Conservation (phyloP, 2,797 vertebrate species). For the Hozukius guyotensis region DNA sequence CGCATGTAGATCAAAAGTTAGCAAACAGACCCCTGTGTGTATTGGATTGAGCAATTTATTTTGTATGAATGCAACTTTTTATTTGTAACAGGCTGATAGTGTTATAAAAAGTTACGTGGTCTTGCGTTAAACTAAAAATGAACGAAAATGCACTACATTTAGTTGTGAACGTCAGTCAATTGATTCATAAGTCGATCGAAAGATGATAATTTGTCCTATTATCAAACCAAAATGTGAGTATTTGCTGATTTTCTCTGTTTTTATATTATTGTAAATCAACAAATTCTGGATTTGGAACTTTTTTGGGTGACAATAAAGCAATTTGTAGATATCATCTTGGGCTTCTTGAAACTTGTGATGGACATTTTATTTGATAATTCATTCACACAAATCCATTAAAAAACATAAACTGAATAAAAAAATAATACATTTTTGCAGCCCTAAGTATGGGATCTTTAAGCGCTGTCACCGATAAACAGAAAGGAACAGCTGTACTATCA, state of each 20-base stretch:
- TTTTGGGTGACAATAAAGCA: background rate
- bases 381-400: background rate
- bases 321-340: background rate
- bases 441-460: background rate
- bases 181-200: background rate
- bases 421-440: background rate
- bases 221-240: background rate
- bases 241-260: background rate
- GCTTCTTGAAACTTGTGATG: background rate
- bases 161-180: background rate
- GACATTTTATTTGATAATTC: background rate
- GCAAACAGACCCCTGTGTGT: no score
- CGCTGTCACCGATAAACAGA: conserved; percentile 4
- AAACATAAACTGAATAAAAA: background rate
- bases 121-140: no score
- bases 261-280: background rate
- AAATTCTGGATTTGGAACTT: background rate
- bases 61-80: no score
- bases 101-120: no score
- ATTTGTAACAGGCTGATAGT: no score
- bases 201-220: background rate
- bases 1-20: no score
- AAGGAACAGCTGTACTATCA: conserved; percentile 30
- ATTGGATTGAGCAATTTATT: no score
- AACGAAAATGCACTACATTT: background rate